phyloP scores from a whole-genome alignment of 2,888 invertebrate species.

The Heliconius hortense region DNA sequence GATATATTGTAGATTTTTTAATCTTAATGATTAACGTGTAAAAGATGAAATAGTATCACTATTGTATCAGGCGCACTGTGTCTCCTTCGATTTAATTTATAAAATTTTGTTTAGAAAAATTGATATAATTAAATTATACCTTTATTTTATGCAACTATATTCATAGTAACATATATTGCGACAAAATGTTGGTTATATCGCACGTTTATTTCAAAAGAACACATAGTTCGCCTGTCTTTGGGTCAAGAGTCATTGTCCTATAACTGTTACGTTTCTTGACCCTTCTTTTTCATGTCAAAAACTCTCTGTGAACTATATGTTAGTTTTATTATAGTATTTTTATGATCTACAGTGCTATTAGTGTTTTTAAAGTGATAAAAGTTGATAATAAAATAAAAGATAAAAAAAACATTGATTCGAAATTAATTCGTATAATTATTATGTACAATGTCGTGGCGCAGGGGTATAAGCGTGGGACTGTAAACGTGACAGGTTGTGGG shows the following conservation, averaged over 20 bases:
- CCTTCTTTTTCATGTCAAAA: conserved; percentile 32
- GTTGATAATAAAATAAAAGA: not conserved
- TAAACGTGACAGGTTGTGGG: too few relatives aligned
- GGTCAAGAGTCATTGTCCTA: conserved; percentile 59
- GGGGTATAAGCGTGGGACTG: too few relatives aligned
- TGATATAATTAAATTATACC: not conserved
- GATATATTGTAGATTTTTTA: too few relatives aligned
- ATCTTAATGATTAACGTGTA: not conserved
- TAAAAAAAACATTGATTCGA: not conserved
- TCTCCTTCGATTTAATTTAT: not conserved
- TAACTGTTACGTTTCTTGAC: conserved; percentile 56
- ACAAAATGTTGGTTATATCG: not conserved
- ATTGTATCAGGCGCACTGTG: conserved; percentile 10
- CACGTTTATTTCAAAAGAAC: conserved; percentile 7
- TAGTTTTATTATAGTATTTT: not conserved
- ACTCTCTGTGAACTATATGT: not conserved
- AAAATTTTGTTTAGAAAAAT: not conserved
- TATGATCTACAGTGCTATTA: not conserved
- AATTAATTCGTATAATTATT: too few relatives aligned
- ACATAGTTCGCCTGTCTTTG: conserved; percentile 16
- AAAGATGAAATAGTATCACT: not conserved
- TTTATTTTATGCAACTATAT: not conserved
- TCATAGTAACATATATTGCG: not conserved
- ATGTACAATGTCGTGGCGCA: too few relatives aligned
- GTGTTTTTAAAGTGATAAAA: not conserved